Conservation (phyloP, 92 coral and sea anemone species). For the Hydrozoanthus gracilis region DNA sequence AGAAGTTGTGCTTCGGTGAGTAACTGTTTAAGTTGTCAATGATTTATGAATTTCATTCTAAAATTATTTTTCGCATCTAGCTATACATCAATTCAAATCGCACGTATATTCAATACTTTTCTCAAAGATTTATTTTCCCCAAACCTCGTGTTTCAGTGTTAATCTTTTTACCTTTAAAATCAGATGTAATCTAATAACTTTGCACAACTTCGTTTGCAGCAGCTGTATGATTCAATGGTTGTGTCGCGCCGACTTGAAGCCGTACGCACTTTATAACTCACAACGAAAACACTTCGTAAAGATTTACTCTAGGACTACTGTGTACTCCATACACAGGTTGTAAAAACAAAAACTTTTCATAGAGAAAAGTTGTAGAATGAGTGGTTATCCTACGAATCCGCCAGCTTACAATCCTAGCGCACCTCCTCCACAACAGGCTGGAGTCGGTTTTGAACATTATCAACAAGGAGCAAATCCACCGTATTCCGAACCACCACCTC, state of each 20-base stretch:
- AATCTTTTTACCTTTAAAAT: not conserved
- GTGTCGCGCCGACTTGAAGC: not conserved
- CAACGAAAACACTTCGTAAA: not conserved
- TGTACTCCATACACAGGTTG: not conserved
- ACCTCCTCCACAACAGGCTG: conserved; percentile 54
- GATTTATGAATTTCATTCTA: not conserved
- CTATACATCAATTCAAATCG: not conserved
- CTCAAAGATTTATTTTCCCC: not conserved
- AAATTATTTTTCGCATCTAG: not conserved
- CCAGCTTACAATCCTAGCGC: conserved; percentile 83
- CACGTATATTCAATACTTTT: not conserved
- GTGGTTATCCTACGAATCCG: conserved; percentile 67
- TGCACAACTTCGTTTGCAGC: not conserved
- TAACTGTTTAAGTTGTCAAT: conserved; percentile 13
- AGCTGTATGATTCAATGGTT: not conserved
- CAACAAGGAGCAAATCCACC: conserved; percentile 95
- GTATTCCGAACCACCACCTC: conserved; percentile 64
- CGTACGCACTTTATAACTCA: no score
- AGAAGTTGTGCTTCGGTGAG: not conserved
- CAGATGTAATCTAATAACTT: not conserved
- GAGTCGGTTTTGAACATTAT: conserved; percentile 85
- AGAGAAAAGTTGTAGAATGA: not conserved
- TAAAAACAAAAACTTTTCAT: not conserved
- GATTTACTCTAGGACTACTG: not conserved
- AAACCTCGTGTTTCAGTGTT: not conserved